These are phyloP conservation scores for Cryptoblepharus egeriae DNA, from an alignment of 2,797 vertebrate species.

Conservation along the genomic window DNA sequence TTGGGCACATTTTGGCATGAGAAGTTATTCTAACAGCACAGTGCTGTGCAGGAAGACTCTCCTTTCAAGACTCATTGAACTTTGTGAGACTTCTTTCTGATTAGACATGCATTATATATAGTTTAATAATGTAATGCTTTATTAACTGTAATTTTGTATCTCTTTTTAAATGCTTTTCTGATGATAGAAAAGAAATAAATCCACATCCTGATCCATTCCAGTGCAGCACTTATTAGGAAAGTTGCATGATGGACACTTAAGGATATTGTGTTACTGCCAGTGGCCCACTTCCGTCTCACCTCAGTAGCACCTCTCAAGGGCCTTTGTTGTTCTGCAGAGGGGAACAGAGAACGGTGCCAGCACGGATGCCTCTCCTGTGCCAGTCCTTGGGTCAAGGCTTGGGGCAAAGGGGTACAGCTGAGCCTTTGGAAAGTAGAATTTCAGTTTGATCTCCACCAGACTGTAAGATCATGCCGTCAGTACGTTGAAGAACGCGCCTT, in stretches of 20 bases:
- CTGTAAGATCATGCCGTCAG: background rate
- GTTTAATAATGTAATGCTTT: too few species aligned
- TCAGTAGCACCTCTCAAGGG: background rate
- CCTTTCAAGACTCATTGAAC: too few species aligned
- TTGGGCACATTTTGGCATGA: background rate
- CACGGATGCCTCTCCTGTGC: background rate
- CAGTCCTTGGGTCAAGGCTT: background rate
- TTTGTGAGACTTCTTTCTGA: too few species aligned
- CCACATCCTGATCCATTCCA: background rate
- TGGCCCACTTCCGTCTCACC: background rate
- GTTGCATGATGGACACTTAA: background rate
- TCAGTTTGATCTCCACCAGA: background rate
- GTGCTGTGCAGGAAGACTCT: too few species aligned
- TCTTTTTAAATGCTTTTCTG: background rate
- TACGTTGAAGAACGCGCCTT: background rate
- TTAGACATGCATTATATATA: background rate
- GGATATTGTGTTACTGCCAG: background rate
- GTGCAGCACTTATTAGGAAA: background rate
- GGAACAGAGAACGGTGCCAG: background rate
- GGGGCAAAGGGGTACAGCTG: background rate
- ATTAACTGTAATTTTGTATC: too few species aligned
- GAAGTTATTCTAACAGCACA: too few species aligned
- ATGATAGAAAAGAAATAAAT: background rate
- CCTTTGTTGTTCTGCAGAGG: background rate
- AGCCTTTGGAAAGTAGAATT: background rate